Evolutionary conservation across 2,797 vertebrate genomes (phyloP), one percentile per base, ranked within the genome.

Genomic region (Halcyon badia): DNA sequence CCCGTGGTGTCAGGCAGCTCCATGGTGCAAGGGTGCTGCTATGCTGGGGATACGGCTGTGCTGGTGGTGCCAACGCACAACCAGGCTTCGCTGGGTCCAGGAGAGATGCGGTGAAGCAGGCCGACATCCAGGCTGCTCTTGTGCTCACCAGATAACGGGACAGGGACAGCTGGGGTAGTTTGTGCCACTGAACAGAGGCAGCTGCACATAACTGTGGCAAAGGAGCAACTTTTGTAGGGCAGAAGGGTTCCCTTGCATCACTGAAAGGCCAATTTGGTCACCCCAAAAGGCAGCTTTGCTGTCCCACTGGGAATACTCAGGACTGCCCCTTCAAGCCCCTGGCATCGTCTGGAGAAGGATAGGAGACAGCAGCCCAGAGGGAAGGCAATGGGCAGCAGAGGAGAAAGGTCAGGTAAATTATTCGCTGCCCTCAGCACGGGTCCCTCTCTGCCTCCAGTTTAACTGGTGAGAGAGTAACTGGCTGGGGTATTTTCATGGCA

Each of bases 381-480:
- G 25, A 22, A 57, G n/a, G 24, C 0, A 0, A 62, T 18, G 26
- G 62, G 87, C 85, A 82, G 28, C 1, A 7, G 89, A 88, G 81
- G 65, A 90, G 88, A 90, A 92, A 81, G 33, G 35, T 9, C 37
- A 30, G 72, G 93, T 95, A 88, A 96, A 97, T 92, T 56, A 97
- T 97, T 96, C 0, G 3, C 88, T 2, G 5, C 42, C 39, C 49
- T 81, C 1, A 0, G 60, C 0, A 0, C 14, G 1, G 42, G 42
- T 76, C 30, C 35, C 66, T 61, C 84, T 69, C 33, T 68, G 64
- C 65, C 69, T 83, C 56, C 61, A n/a, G 54, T 81, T 95, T 94
- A 96, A 96, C 77, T 35, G 64, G 93, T 94, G 76, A 96, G 51
- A 73, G 75, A 96, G 48, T 86, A 95, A 95, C 88, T 35, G 66